Percentiles rank a stretch among this genome's conserved stretches.
Conservation (phyloP, 2,888 invertebrate genomes). For the Cheilosia urbana region DNA sequence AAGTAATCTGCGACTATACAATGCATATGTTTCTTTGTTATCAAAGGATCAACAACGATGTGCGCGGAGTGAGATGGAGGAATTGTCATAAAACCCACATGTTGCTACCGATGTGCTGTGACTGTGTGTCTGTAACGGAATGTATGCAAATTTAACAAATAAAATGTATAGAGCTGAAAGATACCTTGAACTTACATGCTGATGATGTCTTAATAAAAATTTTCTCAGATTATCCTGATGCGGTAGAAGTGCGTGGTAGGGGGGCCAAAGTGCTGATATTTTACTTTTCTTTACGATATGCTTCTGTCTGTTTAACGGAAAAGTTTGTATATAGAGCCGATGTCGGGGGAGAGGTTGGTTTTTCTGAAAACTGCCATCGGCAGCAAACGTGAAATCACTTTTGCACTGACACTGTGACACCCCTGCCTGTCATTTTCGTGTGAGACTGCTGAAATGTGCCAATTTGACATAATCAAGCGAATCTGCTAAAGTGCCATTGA, state of each 20-base stretch:
- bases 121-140: not conserved
- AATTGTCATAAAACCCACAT: conserved; percentile 68
- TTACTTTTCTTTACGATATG: conserved; percentile 21
- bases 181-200: conserved; percentile 49
- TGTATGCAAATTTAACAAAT: conserved; percentile 61
- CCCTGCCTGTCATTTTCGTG: not conserved
- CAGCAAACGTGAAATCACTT: conserved; percentile 44
- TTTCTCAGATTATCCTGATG: conserved; percentile 49
- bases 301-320: conserved; percentile 11
- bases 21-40: conserved; percentile 64
- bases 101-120: conserved; percentile 52
- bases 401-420: conserved; percentile 24
- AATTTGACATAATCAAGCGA: conserved; percentile 39
- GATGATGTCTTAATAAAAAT: conserved; percentile 75
- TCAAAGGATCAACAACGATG: conserved; percentile 62
- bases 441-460: conserved; percentile 33
- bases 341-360: not conserved
- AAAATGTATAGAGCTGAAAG: conserved; percentile 17
- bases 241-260: not conserved
- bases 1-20: conserved; percentile 37
- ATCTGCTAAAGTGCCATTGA: conserved; percentile 21
- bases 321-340: not conserved
- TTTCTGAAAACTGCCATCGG: conserved; percentile 12
- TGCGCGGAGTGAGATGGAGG: not conserved
- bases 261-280: conserved; percentile 52